phyloP scores from a whole-genome alignment of 2,113 vertebrate genomes.

The Oryzias melastigma region DNA sequence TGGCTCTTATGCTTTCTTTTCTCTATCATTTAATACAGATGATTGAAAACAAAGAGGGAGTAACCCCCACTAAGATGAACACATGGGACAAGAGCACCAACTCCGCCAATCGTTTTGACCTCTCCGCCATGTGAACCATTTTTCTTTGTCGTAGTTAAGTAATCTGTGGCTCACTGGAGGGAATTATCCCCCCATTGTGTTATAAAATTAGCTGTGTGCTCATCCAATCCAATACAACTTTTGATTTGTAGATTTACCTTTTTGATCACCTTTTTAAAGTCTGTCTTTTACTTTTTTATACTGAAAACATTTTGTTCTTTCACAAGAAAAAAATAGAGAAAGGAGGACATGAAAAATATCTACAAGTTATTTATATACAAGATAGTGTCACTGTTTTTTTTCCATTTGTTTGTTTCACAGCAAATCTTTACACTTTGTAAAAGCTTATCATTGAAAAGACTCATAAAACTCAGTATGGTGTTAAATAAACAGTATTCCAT shows the following conservation, averaged over 20 bases:
- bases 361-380: too few species aligned
- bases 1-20: slow-evolving; percentile 3
- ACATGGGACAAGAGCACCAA: slow-evolving; percentile 93
- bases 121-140: slow-evolving; percentile 84
- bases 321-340: too few species aligned
- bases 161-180: slow-evolving; percentile 30
- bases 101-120: slow-evolving; percentile 87
- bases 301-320: too few species aligned
- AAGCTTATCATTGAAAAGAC: too few species aligned
- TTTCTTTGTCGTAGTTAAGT: slow-evolving; percentile 21
- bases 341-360: too few species aligned
- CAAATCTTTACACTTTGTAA: too few species aligned
- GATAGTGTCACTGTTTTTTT: too few species aligned
- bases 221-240: slow-evolving; percentile 17
- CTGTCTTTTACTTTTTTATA: too few species aligned
- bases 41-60: slow-evolving; percentile 86
- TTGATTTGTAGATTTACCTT: background rate
- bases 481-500: too few species aligned
- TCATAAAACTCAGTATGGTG: too few species aligned
- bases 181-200: slow-evolving; percentile 25
- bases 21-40: slow-evolving; percentile 73
- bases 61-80: slow-evolving; percentile 84
- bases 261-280: too few species aligned
- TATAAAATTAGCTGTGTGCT: slow-evolving; percentile 25
- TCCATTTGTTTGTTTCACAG: too few species aligned